phyloP scores from a whole-genome alignment of 2,888 invertebrate genomes.

The Drosophila mercatorum region DNA sequence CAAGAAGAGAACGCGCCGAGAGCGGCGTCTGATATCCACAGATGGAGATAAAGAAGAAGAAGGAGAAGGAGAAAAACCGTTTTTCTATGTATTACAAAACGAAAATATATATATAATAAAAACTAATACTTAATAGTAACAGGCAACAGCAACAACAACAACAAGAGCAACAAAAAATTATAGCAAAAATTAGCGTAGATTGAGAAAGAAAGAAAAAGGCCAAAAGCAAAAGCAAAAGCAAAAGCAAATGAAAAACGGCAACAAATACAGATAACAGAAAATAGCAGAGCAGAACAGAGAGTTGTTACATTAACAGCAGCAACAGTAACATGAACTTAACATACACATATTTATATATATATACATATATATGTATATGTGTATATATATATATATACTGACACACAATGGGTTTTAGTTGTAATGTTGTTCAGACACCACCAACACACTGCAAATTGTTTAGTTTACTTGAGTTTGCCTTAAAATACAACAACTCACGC shows the following conservation, averaged over 20 bases:
- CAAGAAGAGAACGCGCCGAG: constrained; percentile 15
- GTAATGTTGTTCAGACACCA: constrained; percentile 47
- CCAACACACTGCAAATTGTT: constrained; percentile 10
- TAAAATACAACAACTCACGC: constrained; percentile 2
- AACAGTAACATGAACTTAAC: constrained; percentile 27
- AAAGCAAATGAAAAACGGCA: background rate
- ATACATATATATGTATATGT: too few species aligned
- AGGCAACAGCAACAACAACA: constrained; percentile 10
- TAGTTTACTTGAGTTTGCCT: constrained; percentile 34
- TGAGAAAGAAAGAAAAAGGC: constrained; percentile 1
- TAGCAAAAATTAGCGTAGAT: constrained; percentile 46
- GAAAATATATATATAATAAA: constrained; percentile 24
- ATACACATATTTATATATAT: constrained; percentile 1
- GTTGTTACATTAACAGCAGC: constrained; percentile 27
- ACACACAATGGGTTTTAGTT: constrained; percentile 37
- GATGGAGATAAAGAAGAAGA: constrained; percentile 35
- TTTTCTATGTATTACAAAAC: constrained; percentile 63
- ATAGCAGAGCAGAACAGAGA: constrained; percentile 7
- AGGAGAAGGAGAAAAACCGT: constrained; percentile 28
- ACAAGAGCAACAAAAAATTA: constrained; percentile 9
- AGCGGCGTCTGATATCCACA: constrained; percentile 31
- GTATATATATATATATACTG: constrained; percentile 2
- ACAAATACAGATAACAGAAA: constrained; percentile 14
- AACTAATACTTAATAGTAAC: constrained; percentile 11
- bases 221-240: constrained; percentile 3